A percentile compares a stretch with the other conserved stretches of the same genome.
Evolutionary conservation across 1,140 invertebrate genomes (phyloP).

Genomic region (Zaprionus ornatus): DNA sequence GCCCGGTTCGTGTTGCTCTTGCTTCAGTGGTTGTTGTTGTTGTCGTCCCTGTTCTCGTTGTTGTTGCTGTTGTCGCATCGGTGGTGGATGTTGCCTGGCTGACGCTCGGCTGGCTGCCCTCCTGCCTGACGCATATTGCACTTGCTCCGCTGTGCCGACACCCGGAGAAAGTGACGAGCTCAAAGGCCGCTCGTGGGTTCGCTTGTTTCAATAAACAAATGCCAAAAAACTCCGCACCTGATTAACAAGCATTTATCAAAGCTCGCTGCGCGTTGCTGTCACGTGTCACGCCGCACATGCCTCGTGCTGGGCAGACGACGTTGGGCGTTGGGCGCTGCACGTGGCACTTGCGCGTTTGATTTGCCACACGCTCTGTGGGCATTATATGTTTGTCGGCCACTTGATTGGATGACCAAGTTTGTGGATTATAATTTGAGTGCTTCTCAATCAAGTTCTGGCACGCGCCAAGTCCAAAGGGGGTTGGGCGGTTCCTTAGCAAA

Average conservation of each 20-base stretch:
- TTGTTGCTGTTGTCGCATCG: slow-evolving; percentile 33
- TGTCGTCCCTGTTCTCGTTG: slow-evolving; percentile 29
- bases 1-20: slow-evolving; percentile 58
- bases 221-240: slow-evolving; percentile 55
- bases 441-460: slow-evolving; percentile 33
- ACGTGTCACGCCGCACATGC: slow-evolving; percentile 61
- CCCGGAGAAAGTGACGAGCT: slow-evolving; percentile 32
- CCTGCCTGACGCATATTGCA: slow-evolving; percentile 68
- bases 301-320: slow-evolving; percentile 22
- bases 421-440: slow-evolving; percentile 57
- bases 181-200: slow-evolving; percentile 39
- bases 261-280: slow-evolving; percentile 12
- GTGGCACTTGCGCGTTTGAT: slow-evolving; percentile 10
- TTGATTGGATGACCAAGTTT: slow-evolving; percentile 55
- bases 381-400: slow-evolving; percentile 38
- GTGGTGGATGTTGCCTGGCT: slow-evolving; percentile 43
- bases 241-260: slow-evolving; percentile 49
- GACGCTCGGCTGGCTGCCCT: not conserved
- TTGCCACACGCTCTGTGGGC: slow-evolving; percentile 39
- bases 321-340: slow-evolving; percentile 47
- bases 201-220: slow-evolving; percentile 10
- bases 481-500: slow-evolving; percentile 11
- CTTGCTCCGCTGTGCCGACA: slow-evolving; percentile 40
- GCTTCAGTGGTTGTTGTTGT: slow-evolving; percentile 24
- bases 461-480: slow-evolving; percentile 11